Percentiles rank a stretch among this genome's conserved stretches.
phyloP scores from a whole-genome alignment of 2,888 invertebrate genomes.

The Eupelmus urozonus region DNA sequence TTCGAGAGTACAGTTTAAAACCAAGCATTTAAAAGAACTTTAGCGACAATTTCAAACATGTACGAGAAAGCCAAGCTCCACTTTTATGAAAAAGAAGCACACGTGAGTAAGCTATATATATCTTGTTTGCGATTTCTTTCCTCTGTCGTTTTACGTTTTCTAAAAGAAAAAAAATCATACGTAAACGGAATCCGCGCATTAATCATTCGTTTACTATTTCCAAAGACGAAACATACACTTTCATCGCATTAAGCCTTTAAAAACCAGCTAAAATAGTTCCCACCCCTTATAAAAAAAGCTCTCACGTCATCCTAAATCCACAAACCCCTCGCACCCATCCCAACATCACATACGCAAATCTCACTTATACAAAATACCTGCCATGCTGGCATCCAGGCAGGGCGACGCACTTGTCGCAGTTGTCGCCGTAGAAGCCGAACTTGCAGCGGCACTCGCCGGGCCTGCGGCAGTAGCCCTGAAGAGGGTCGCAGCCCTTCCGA shows the following conservation, averaged over 20 bases:
- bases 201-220: too few species aligned
- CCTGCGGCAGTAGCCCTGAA: constrained; percentile 92
- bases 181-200: background rate
- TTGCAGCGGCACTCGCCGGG: constrained; percentile 94
- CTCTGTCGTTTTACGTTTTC: background rate
- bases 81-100: background rate
- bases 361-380: too few species aligned
- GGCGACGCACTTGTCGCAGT: constrained; percentile 91
- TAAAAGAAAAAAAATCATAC: background rate
- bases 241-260: too few species aligned
- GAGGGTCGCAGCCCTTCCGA: constrained; percentile 91
- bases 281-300: too few species aligned
- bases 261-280: background rate
- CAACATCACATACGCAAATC: too few species aligned
- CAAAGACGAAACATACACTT: too few species aligned
- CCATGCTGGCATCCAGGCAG: constrained; percentile 93
- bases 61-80: constrained; percentile 15
- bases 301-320: too few species aligned
- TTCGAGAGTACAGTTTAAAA: too few species aligned
- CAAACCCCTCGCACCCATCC: too few species aligned
- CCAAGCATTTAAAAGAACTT: too few species aligned
- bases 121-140: constrained; percentile 21
- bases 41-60: constrained; percentile 9
- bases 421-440: constrained; percentile 91
- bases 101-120: constrained; percentile 1